phyloP scores from a whole-genome alignment of 1,140 invertebrate species.

The Bombus terrestris region DNA sequence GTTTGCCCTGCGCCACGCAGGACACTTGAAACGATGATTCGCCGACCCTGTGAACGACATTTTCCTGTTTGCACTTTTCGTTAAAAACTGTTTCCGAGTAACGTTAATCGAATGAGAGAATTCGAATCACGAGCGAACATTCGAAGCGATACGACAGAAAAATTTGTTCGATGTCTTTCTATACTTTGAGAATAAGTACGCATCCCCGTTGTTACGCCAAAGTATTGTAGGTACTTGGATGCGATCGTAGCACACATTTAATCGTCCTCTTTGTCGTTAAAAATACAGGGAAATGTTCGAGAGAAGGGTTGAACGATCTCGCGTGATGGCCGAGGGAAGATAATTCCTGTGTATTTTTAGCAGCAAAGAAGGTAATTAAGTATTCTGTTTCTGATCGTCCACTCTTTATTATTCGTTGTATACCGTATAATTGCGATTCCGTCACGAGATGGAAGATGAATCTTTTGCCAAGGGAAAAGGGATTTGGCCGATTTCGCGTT shows the following conservation, averaged over 20 bases:
- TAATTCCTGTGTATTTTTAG: constrained; percentile 31
- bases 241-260: neutral
- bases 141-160: neutral
- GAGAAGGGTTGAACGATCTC: neutral
- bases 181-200: too few species aligned
- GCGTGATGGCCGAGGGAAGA: neutral
- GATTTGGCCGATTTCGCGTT: neutral
- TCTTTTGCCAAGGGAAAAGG: neutral
- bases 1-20: constrained; percentile 94
- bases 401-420: constrained; percentile 15
- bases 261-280: constrained; percentile 13
- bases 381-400: constrained; percentile 23
- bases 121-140: neutral
- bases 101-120: neutral
- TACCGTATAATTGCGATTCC: constrained; percentile 25
- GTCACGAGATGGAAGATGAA: constrained; percentile 24
- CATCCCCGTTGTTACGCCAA: neutral
- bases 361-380: constrained; percentile 26
- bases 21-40: constrained; percentile 91
- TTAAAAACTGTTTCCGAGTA: neutral
- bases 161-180: neutral
- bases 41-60: constrained; percentile 84
- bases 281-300: constrained; percentile 12
- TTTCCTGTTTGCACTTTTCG: too few species aligned
- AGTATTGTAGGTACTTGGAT: neutral